Conservation (phyloP, 2,888 invertebrate species). For the Rhyacophila evoluta region DNA sequence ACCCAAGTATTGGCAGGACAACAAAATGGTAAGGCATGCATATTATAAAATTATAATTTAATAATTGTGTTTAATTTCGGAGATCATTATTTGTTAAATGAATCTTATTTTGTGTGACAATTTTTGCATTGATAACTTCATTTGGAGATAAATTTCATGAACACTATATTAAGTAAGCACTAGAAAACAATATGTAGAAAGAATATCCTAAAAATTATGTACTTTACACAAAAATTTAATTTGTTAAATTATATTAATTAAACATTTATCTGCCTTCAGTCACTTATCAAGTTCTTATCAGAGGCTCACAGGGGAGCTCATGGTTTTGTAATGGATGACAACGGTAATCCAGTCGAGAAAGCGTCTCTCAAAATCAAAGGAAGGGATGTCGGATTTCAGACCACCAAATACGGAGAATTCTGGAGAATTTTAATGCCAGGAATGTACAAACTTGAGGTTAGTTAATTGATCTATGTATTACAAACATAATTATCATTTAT, state of each 20-base stretch:
- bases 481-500: too few relatives aligned
- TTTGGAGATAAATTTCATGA: too few relatives aligned
- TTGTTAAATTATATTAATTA: too few relatives aligned
- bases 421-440: slow-evolving; percentile 94
- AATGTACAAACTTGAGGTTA: slow-evolving; percentile 84
- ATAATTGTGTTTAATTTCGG: not conserved
- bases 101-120: too few relatives aligned
- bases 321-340: slow-evolving; percentile 85
- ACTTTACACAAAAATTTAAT: too few relatives aligned
- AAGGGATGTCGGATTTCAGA: slow-evolving; percentile 86
- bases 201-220: too few relatives aligned
- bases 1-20: slow-evolving; percentile 88
- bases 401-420: slow-evolving; percentile 93
- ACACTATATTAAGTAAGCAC: too few relatives aligned
- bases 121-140: too few relatives aligned
- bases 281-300: slow-evolving; percentile 84
- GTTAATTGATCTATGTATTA: not conserved
- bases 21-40: slow-evolving; percentile 76
- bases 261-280: too few relatives aligned
- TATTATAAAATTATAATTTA: not conserved
- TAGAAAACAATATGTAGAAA: too few relatives aligned
- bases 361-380: slow-evolving; percentile 84
- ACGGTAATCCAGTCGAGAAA: slow-evolving; percentile 82
- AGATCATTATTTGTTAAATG: not conserved
- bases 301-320: slow-evolving; percentile 91